Percentiles rank a stretch among this genome's conserved stretches.
phyloP scores from a whole-genome alignment of 2,113 vertebrate species.

The Sylvicapra grimmia region DNA sequence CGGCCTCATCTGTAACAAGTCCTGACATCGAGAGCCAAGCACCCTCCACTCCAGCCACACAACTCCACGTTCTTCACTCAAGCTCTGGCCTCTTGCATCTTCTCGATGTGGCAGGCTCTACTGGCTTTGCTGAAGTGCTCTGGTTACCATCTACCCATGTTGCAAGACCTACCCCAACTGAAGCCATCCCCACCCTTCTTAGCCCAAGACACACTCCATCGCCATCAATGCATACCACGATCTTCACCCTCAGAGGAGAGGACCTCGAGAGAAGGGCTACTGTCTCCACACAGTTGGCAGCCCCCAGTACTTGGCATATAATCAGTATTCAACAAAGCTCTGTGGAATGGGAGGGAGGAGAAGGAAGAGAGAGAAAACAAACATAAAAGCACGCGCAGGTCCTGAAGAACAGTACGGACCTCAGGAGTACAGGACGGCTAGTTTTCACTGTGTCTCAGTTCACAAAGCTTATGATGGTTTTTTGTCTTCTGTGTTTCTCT shows the following conservation, averaged over 20 bases:
- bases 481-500: background rate
- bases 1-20: background rate
- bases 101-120: background rate
- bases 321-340: background rate
- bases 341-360: background rate
- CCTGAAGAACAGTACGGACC: background rate
- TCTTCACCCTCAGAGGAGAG: background rate
- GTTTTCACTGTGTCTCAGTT: background rate
- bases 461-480: background rate
- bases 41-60: background rate
- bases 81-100: background rate
- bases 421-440: background rate
- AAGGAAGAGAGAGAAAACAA: background rate
- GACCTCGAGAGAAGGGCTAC: background rate
- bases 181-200: background rate
- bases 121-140: background rate
- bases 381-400: background rate
- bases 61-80: background rate
- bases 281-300: background rate
- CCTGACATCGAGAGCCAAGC: background rate
- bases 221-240: background rate
- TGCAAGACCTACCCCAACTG: background rate
- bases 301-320: background rate
- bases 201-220: too few relatives aligned
- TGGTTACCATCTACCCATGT: background rate